A percentile compares a stretch with the other conserved stretches of the same genome.
Evolutionary conservation across 2,113 vertebrate genomes (phyloP).

Genomic region (Delphinus delphis): DNA sequence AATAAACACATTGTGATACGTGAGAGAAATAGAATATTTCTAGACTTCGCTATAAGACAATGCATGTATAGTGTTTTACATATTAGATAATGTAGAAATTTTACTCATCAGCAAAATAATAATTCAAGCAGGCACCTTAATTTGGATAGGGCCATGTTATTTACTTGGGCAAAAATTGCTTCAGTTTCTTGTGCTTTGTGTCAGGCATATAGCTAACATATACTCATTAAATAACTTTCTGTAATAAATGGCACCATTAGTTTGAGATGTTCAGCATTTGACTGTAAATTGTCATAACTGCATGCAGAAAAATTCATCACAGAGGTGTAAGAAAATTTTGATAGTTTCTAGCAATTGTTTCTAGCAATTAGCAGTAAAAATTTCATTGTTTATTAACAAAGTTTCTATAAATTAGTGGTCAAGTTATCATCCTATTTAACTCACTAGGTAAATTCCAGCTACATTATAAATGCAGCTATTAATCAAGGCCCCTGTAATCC

Average conservation of each 20-base stretch:
- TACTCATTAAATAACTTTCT: background rate
- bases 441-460: background rate
- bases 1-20: background rate
- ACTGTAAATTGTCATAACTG: background rate
- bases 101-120: background rate
- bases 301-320: background rate
- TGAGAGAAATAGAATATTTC: background rate
- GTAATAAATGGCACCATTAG: background rate
- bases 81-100: background rate
- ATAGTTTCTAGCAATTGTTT: background rate
- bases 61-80: background rate
- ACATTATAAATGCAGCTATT: background rate
- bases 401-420: background rate
- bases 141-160: background rate
- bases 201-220: background rate
- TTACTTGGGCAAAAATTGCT: background rate
- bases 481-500: background rate
- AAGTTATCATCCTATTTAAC: background rate
- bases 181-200: background rate
- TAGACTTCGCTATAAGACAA: background rate
- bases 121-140: background rate
- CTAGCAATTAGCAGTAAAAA: background rate
- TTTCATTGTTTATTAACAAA: constrained; percentile 18
- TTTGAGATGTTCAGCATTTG: background rate
- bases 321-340: background rate